A percentile compares a stretch with the other conserved stretches of the same genome.
phyloP scores from a whole-genome alignment of 2,113 vertebrate species.

The Ameiurus melas region DNA sequence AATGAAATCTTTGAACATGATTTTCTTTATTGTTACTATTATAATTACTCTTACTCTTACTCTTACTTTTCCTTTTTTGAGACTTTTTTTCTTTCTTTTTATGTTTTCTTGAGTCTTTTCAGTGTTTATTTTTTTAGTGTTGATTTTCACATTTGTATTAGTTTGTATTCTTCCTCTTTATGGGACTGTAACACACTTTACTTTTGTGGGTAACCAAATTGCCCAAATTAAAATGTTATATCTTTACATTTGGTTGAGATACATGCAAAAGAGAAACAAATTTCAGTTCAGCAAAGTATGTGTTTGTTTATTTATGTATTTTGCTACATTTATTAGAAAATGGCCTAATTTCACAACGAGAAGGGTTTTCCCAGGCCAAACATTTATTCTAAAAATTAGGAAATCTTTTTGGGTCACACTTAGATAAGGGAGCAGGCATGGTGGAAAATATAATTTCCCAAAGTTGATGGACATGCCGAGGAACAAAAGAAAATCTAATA shows the following conservation, averaged over 20 bases:
- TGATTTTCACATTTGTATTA: too few relatives aligned
- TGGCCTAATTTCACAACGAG: background rate
- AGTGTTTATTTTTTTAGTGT: too few relatives aligned
- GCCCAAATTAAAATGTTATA: too few relatives aligned
- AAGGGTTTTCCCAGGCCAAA: background rate
- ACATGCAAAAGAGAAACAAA: too few relatives aligned
- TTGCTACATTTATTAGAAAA: background rate
- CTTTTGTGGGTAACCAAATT: too few relatives aligned
- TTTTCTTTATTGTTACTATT: background rate
- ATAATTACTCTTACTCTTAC: background rate
- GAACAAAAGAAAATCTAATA: conserved; percentile 47
- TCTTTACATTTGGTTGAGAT: too few relatives aligned
- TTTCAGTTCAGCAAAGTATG: background rate
- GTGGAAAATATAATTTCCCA: conserved; percentile 23
- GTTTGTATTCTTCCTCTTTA: too few relatives aligned
- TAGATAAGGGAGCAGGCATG: background rate
- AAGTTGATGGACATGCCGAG: conserved; percentile 4
- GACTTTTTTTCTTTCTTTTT: background rate
- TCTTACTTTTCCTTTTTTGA: background rate
- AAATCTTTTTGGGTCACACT: background rate
- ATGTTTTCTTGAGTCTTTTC: background rate
- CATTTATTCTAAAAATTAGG: conserved; percentile 8
- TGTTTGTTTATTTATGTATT: too few relatives aligned
- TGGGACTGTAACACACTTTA: too few relatives aligned
- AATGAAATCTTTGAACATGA: background rate